Evolutionary conservation across 2,797 vertebrate species (phyloP).

Genomic region (Melanitta fusca): DNA sequence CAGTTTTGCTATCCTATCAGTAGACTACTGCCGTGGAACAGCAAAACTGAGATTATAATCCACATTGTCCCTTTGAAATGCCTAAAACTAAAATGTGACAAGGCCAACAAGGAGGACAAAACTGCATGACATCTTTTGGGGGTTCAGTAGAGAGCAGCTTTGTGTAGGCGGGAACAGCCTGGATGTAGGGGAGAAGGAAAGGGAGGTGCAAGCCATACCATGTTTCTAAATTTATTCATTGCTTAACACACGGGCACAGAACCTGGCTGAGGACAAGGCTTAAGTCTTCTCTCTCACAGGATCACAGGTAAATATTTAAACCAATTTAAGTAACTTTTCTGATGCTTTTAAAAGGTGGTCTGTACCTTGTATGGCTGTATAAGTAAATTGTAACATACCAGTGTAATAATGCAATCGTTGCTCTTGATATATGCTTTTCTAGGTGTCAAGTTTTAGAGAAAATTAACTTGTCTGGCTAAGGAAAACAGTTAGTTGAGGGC

Average conservation of each 20-base stretch:
- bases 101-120: not conserved
- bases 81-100: not conserved
- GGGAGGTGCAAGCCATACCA: not conserved
- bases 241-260: not conserved
- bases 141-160: not conserved
- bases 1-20: not conserved
- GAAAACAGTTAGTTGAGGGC: not conserved
- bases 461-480: not conserved
- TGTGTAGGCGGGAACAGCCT: not conserved
- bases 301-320: constrained; percentile 65
- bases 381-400: not conserved
- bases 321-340: constrained; percentile 6
- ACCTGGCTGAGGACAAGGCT: not conserved
- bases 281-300: not conserved
- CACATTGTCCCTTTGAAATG: not conserved
- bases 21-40: not conserved
- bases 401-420: not conserved
- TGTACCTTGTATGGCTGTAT: not conserved
- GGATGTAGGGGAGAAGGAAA: not conserved
- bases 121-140: not conserved
- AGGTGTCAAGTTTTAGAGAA: not conserved
- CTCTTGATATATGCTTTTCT: not conserved
- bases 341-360: not conserved
- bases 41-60: not conserved
- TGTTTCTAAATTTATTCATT: constrained; percentile 34